Evolutionary conservation across 2,888 invertebrate genomes (phyloP), one percentile per base, ranked within the genome.

Genomic region (Platerodrilus igneus): DNA sequence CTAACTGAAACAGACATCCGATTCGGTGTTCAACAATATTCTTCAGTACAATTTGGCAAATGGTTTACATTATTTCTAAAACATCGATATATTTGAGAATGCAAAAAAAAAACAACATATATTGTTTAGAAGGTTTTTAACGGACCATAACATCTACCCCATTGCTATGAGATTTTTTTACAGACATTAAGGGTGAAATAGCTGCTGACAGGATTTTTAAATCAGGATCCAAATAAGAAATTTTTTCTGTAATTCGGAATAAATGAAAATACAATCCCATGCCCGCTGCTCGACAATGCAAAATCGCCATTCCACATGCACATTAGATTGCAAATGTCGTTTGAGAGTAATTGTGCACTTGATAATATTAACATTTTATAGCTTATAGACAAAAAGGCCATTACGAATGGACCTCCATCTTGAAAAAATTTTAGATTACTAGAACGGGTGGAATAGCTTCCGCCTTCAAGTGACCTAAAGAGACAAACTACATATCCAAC

Each of bases 191-290:
- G 23, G 6, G 20, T 34, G 9, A 30, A 44, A 16, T 44, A 41
- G 13, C 18, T 44, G 18, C 8, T 41, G 17, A 42, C 42, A 10
- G 9, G 20, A n/a, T 42, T 38, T 27, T 18, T 43, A 9, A 42
- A 39, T 9, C 39, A 39, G 20, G 39, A 36, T 15, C 30, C 36
- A 14, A 8, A 28, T 4, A 21, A 43, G 31, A 41, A 42, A 27
- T 28, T 37, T 45, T 37, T 30, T 45, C 45, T 7, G 45, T 41
- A 7, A 18, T 45, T 13, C 37, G 37, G 37, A 42, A 18, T n/a
- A 38, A 27, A 29, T 34, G 34, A 11, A 38, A 41, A 18, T 41
- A 37, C 23, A 45, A 45, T 45, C 41, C 45, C n/a, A 36, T 20
- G 1, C 41, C 41, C 4, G 37, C 37, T 6, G 37, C 34, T 22